Evolutionary conservation across 2,113 vertebrate species (phyloP).

Genomic region (Ovis canadensis): DNA sequence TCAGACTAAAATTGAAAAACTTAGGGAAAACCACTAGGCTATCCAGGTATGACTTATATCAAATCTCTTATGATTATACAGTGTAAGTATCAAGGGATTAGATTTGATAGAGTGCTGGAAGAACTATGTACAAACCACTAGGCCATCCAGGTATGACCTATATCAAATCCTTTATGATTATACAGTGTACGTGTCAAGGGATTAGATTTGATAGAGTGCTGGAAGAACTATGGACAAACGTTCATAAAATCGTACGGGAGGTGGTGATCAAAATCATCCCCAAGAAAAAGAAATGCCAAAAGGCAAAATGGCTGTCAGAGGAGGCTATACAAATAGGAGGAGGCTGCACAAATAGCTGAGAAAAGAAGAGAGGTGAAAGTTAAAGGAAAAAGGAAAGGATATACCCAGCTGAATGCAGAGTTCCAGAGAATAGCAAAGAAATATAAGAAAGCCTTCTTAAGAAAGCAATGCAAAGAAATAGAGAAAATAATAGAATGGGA

Average conservation of each 20-base stretch:
- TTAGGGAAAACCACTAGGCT: background rate
- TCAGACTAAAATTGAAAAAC: background rate
- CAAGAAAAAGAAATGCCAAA: background rate
- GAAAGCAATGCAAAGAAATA: background rate
- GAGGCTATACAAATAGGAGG: background rate
- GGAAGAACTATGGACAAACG: background rate
- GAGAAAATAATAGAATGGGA: background rate
- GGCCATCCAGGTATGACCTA: background rate
- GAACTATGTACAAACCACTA: background rate
- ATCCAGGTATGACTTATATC: background rate
- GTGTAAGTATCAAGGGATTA: background rate
- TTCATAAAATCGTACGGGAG: background rate
- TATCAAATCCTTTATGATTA: background rate
- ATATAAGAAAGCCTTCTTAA: background rate
- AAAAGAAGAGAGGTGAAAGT: background rate
- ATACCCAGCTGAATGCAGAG: background rate
- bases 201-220: background rate
- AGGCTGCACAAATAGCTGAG: background rate
- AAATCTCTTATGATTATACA: background rate
- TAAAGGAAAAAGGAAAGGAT: background rate
- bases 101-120: too few relatives aligned
- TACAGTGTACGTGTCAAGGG: background rate
- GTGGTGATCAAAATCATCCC: background rate
- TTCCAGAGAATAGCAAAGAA: background rate
- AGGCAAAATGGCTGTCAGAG: background rate